Base-by-base conservation (phyloP, 2,797 vertebrate genomes). In the Cheirogaleus major region DNA sequence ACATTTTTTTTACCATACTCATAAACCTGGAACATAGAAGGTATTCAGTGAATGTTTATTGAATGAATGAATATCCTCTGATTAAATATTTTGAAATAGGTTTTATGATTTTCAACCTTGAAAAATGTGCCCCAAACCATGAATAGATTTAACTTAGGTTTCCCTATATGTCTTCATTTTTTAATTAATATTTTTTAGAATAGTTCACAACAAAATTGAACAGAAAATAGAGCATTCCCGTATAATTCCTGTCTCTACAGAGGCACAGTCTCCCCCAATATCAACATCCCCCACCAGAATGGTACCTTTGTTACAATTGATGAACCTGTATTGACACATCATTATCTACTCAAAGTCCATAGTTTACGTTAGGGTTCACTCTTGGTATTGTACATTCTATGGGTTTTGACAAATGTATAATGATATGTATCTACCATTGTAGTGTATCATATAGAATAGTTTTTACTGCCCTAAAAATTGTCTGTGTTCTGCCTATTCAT, bases 31-130 rank as follows among this genome's bases (percentile, higher is more conserved):
- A 84, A 91, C 78, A 70, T 55, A n/a, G 52, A 94, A 75, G 61
- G 5, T 86, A 85, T 63, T 96, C 73, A 88, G 72, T 63, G 93
- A 73, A 73, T 83, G 52, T 88, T 95, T 83, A 27, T 72, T 61
- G 75, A 80, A 67, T 82, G 65, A 87, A 94, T 94, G 48, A 86
- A 91, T 91, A 89, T 81, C 48, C 12, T 92, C 57, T 90, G 20
- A 92, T 79, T 95, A 94, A 95, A 73, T 93, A 93, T 78, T 96
- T 84, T 87, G 20, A 85, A 96, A 94, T 92, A 90, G 15, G 2
- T 76, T 72, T 93, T 59, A 50, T 65, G n/a, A 80, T 88, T 85
- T 91, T 93, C 72, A 10, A 82, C 80, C 61, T 96, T 91, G 35
- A 76, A 95, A 93, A 92, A 55, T 88, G 15, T 78, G 12, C 18